Percentiles rank a stretch among this genome's conserved stretches.
phyloP scores from a whole-genome alignment of 1,140 invertebrate genomes.

The Ips nitidus region DNA sequence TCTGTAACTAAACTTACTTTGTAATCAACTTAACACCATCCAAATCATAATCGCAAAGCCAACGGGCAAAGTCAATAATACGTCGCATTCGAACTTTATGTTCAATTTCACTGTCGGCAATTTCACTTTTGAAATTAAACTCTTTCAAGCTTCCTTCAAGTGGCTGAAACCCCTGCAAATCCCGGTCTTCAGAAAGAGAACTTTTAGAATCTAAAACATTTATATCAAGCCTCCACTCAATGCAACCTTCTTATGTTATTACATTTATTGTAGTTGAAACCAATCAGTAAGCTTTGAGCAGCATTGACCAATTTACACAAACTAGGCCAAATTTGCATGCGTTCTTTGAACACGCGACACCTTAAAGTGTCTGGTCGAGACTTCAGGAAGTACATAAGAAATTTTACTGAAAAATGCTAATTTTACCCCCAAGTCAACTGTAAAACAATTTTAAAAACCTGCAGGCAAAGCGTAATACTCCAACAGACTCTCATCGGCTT shows the following conservation, averaged over 20 bases:
- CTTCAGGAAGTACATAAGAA: conserved; percentile 72
- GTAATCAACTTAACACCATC: conserved; percentile 52
- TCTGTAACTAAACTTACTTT: conserved; percentile 37
- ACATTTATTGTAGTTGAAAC: conserved; percentile 56
- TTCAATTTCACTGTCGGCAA: conserved; percentile 40
- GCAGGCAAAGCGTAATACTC: conserved; percentile 72
- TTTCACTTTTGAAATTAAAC: conserved; percentile 54
- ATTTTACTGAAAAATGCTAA: conserved; percentile 61
- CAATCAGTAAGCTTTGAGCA: conserved; percentile 58
- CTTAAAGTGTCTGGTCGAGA: conserved; percentile 61
- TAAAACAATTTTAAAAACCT: conserved; percentile 51
- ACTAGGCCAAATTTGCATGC: conserved; percentile 76
- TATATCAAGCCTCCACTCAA: conserved; percentile 3
- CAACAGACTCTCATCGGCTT: conserved; percentile 59
- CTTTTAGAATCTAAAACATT: conserved; percentile 62
- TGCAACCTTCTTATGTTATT: conserved; percentile 26
- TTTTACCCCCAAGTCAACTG: not conserved
- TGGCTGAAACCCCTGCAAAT: conserved; percentile 77
- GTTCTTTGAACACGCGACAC: conserved; percentile 62
- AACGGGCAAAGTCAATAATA: conserved; percentile 56
- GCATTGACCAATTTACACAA: conserved; percentile 73
- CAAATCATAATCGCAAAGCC: conserved; percentile 54
- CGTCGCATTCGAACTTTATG: conserved; percentile 51
- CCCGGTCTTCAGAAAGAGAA: conserved; percentile 77
- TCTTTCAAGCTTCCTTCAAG: conserved; percentile 63